phyloP scores from a whole-genome alignment of 2,113 vertebrate genomes.

The Rhizomys pruinosus region DNA sequence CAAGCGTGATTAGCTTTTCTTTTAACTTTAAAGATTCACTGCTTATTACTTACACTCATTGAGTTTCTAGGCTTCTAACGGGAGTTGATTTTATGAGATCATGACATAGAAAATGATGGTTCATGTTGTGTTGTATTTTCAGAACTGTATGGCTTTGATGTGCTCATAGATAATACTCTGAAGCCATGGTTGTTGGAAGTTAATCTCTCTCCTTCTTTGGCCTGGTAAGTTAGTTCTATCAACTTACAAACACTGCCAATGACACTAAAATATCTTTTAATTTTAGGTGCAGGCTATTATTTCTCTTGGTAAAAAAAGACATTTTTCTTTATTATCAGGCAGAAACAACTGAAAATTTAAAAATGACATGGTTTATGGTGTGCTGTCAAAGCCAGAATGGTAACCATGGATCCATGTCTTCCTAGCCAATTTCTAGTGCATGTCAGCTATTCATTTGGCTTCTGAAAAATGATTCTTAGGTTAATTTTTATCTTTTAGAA shows the following conservation, averaged over 20 bases:
- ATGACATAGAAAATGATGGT: constrained; percentile 62
- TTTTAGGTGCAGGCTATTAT: not conserved
- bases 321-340: not conserved
- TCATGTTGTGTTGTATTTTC: constrained; percentile 79
- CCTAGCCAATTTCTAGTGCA: not conserved
- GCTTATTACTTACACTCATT: not conserved
- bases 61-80: constrained; percentile 27
- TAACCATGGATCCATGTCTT: not conserved
- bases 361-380: not conserved
- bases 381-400: constrained; percentile 34
- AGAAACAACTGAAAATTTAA: constrained; percentile 44
- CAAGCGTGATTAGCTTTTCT: constrained; percentile 31
- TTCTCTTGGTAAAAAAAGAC: constrained; percentile 31
- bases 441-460: not conserved
- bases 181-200: constrained; percentile 99
- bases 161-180: constrained; percentile 96
- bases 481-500: not conserved
- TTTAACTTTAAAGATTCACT: constrained; percentile 24
- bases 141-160: constrained; percentile 99
- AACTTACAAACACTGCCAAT: constrained; percentile 26
- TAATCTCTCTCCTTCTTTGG: constrained; percentile 97
- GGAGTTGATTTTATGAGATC: constrained; percentile 5
- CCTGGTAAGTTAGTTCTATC: constrained; percentile 91
- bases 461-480: not conserved
- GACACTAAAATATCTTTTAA: constrained; percentile 42